These are phyloP conservation scores for Epizoanthus scotinus DNA, from an alignment of 92 coral and sea anemone species.

Conservation along the genomic window DNA sequence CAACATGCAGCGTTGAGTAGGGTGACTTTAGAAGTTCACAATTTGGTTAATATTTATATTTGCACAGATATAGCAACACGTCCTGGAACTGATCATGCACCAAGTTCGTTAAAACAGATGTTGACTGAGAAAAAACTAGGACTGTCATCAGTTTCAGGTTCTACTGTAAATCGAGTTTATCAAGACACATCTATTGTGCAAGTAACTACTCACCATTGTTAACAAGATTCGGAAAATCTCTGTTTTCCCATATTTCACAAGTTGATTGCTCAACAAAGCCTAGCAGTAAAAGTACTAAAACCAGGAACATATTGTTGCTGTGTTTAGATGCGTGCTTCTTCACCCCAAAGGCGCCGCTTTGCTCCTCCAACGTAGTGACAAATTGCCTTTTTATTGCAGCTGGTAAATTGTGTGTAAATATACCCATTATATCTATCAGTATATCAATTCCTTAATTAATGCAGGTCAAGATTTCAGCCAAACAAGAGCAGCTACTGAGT, in stretches of 20 bases:
- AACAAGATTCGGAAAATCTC: background rate
- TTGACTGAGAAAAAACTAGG: too few species aligned
- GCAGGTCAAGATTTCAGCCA: background rate
- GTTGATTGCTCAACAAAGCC: background rate
- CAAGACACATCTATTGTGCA: background rate
- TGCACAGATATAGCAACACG: too few species aligned
- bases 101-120: too few species aligned
- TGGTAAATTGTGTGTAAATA: background rate
- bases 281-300: background rate
- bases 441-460: constrained; percentile 7
- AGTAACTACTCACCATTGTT: background rate
- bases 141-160: background rate
- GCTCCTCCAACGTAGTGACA: background rate
- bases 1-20: too few species aligned
- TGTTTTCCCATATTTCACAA: constrained; percentile 14
- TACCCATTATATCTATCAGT: background rate
- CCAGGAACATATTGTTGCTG: constrained; percentile 7
- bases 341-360: background rate
- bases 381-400: background rate
- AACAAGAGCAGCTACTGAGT: too few species aligned
- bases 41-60: too few species aligned
- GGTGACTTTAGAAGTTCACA: too few species aligned
- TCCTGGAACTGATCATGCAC: too few species aligned
- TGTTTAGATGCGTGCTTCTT: background rate
- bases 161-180: background rate